Conservation (phyloP, 2,113 vertebrate species). For the Ceuthmochares aereus region DNA sequence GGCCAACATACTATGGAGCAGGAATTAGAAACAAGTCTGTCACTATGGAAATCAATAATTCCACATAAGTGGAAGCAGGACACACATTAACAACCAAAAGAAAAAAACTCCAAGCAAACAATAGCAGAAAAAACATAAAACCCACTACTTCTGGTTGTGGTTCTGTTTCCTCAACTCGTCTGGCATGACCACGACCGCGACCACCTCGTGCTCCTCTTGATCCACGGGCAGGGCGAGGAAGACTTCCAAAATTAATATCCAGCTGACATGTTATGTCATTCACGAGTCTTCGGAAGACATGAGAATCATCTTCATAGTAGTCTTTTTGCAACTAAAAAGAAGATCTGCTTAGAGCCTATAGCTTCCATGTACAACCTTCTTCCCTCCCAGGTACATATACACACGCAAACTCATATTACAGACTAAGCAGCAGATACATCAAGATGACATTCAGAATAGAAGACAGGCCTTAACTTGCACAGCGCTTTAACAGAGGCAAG, state of each 20-base stretch:
- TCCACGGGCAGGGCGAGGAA: slow-evolving; percentile 83
- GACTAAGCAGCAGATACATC: background rate
- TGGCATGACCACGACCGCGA: slow-evolving; percentile 71
- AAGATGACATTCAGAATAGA: background rate
- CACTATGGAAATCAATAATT: background rate
- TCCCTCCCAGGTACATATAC: background rate
- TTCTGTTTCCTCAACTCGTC: slow-evolving; percentile 51
- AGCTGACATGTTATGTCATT: slow-evolving; percentile 95
- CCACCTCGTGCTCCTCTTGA: slow-evolving; percentile 83
- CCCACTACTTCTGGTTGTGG: slow-evolving; percentile 60
- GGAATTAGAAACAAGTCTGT: background rate
- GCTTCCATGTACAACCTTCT: background rate
- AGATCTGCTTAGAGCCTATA: background rate
- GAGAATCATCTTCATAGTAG: slow-evolving; percentile 75
- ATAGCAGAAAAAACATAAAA: background rate
- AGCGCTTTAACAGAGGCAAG: background rate
- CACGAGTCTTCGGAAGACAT: slow-evolving; percentile 82
- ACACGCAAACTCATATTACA: background rate
- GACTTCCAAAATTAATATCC: slow-evolving; percentile 94
- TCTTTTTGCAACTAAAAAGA: slow-evolving; percentile 75
- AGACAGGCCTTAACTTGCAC: background rate
- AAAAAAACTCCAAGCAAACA: background rate
- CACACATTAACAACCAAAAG: background rate
- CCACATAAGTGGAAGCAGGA: background rate
- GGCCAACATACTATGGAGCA: background rate